Evolutionary conservation across 30 jellyfish, hydroid and myxozoan species (phyloP).

Genomic region (Chrysaora quinquecirrha): DNA sequence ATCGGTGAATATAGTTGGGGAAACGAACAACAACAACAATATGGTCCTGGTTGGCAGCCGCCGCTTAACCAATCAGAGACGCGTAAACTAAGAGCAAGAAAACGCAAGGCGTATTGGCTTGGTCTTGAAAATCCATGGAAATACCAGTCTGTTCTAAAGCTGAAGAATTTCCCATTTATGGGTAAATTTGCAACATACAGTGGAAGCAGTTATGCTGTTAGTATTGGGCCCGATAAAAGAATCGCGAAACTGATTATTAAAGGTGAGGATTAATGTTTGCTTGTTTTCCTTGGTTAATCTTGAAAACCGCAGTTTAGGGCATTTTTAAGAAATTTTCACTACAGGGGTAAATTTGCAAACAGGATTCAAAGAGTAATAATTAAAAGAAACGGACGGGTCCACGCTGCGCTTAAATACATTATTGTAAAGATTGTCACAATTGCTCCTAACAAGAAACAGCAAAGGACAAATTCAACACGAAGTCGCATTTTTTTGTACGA

Average conservation of each 20-base stretch:
- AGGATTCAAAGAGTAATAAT: too few relatives aligned
- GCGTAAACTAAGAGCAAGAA: conserved; percentile 65
- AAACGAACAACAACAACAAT: conserved; percentile 69
- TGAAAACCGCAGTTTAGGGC: too few relatives aligned
- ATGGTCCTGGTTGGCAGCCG: conserved; percentile 91
- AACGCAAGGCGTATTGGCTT: conserved; percentile 75
- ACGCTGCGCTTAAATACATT: too few relatives aligned
- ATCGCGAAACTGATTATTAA: conserved; percentile 70
- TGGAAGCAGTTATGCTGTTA: conserved; percentile 89
- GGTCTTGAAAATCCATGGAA: conserved; percentile 95
- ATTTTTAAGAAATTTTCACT: too few relatives aligned
- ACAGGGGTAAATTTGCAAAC: too few relatives aligned
- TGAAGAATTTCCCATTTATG: conserved; percentile 87
- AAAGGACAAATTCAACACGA: too few relatives aligned
- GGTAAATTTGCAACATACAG: conserved; percentile 86
- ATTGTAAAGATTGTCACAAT: too few relatives aligned
- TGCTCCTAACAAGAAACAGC: too few relatives aligned
- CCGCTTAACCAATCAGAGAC: conserved; percentile 66
- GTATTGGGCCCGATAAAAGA: conserved; percentile 88
- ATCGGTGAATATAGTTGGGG: conserved; percentile 79
- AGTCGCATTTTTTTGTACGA: too few relatives aligned
- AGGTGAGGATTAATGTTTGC: conserved; percentile 5
- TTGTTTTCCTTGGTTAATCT: not conserved
- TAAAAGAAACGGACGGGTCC: too few relatives aligned
- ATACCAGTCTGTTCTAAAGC: conserved; percentile 71